Conservation (phyloP, 1,140 invertebrate species). For the Drosophila truncata region DNA sequence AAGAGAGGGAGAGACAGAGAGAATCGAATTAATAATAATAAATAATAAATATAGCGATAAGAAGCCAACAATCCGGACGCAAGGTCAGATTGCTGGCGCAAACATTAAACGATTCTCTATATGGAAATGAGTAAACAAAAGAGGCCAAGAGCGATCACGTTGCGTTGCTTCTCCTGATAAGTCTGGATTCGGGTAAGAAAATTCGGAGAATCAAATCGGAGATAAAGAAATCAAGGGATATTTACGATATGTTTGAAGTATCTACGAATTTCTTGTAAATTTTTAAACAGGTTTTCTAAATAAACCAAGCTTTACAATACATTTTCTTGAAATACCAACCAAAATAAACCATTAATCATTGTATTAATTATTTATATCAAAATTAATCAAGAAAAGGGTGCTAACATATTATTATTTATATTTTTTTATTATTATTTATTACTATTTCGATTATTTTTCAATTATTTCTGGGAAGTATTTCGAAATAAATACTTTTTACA, state of each 20-base stretch:
- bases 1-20: background rate
- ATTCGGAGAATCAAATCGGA: background rate
- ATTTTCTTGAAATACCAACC: background rate
- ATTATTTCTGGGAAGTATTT: no score
- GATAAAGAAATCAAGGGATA: background rate
- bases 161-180: background rate
- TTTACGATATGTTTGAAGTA: background rate
- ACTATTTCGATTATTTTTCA: no score
- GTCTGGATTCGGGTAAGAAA: background rate
- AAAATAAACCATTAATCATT: background rate
- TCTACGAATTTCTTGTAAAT: background rate
- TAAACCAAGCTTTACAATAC: background rate
- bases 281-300: background rate
- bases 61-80: background rate
- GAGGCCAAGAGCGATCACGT: conserved; percentile 6
- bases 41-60: conserved; percentile 34
- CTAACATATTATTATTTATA: no score
- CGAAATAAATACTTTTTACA: no score
- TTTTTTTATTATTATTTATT: no score
- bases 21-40: conserved; percentile 5
- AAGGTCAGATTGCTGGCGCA: conserved; percentile 26
- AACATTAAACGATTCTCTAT: background rate
- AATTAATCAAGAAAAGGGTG: background rate
- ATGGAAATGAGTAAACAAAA: conserved; percentile 14
- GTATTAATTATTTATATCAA: background rate